Conservation (phyloP, 2,888 invertebrate species). For the Andrena bicolor region DNA sequence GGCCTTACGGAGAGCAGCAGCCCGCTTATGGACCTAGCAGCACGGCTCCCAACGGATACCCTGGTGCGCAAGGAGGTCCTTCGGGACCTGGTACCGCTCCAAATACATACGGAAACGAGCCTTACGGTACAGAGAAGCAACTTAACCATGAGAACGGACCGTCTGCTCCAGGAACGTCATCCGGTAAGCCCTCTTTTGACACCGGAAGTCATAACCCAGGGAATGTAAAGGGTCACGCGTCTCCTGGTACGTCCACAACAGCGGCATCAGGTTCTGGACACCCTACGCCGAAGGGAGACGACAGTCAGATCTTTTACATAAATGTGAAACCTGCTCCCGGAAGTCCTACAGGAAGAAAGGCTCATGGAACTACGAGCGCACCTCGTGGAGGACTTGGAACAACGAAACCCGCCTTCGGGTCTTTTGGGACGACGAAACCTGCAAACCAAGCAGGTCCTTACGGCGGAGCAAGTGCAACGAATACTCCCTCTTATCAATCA, state of each 20-base stretch:
- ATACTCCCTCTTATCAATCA: conserved; percentile 6
- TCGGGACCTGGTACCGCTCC: not conserved
- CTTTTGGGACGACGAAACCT: not conserved
- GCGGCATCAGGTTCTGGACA: not conserved
- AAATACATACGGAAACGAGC: not conserved
- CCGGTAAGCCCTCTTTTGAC: not conserved
- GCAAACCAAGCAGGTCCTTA: not conserved
- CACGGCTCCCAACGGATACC: not conserved
- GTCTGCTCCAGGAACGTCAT: not conserved
- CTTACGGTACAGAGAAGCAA: not conserved
- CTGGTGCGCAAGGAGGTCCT: conserved; percentile 8
- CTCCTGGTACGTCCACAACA: too few relatives aligned
- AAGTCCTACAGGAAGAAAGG: conserved; percentile 22
- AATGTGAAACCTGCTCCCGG: conserved; percentile 38
- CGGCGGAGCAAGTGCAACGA: not conserved
- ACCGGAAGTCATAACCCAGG: not conserved
- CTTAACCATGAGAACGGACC: not conserved
- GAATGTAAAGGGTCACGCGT: too few relatives aligned
- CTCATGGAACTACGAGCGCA: not conserved
- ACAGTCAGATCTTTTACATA: conserved; percentile 45
- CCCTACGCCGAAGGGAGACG: not conserved
- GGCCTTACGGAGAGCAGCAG: not conserved
- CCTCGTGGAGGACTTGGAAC: not conserved
- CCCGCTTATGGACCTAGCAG: conserved; percentile 1
- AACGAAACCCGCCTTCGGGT: not conserved